phyloP scores from a whole-genome alignment of 2,797 vertebrate species.

The Dallia pectoralis region DNA sequence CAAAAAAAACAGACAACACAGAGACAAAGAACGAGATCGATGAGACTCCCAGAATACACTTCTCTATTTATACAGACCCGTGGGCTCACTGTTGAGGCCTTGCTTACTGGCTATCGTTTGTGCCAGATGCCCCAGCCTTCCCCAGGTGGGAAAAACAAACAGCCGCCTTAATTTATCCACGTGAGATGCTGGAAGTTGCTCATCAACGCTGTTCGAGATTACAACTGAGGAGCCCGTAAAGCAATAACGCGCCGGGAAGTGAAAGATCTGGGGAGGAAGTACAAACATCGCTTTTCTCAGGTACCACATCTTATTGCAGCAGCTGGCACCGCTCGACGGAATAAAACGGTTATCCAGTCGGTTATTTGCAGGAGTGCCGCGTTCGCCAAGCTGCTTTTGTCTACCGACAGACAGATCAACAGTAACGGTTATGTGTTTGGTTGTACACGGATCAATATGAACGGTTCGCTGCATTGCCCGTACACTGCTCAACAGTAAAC shows the following conservation, averaged over 20 bases:
- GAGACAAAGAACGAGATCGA: neutral
- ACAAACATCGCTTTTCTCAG: neutral
- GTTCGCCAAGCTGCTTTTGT: neutral
- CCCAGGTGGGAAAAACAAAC: slow-evolving; percentile 14
- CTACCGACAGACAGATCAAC: slow-evolving; percentile 7
- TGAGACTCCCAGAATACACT: neutral
- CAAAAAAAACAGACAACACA: neutral
- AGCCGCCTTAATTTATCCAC: slow-evolving; percentile 20
- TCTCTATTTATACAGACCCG: neutral
- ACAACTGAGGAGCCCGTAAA: slow-evolving; percentile 4
- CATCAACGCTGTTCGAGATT: neutral
- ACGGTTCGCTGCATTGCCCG: slow-evolving; percentile 6
- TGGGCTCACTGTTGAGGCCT: neutral
- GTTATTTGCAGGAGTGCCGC: neutral
- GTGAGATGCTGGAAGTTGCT: neutral
- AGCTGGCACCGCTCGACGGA: neutral
- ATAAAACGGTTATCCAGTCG: neutral
- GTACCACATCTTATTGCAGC: neutral
- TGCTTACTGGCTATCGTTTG: neutral
- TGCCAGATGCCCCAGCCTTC: neutral
- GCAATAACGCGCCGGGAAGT: neutral
- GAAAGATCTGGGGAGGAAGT: neutral
- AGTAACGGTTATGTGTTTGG: slow-evolving; percentile 2
- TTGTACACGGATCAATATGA: slow-evolving; percentile 9
- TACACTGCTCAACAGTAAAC: slow-evolving; percentile 1